Evolutionary conservation across 2,888 invertebrate species (phyloP).

Genomic region (Apodemia hepburni): DNA sequence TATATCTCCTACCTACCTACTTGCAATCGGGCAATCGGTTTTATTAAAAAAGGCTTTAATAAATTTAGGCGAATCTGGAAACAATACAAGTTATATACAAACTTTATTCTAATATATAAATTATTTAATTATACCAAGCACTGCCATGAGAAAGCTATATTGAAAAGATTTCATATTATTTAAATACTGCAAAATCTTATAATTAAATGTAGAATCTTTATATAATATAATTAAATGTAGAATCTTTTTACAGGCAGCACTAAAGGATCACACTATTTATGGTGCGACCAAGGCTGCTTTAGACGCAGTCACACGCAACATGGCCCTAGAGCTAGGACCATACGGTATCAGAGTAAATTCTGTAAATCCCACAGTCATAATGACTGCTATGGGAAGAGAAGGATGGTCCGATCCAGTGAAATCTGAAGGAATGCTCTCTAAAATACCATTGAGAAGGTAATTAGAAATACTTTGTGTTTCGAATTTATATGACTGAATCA

Average conservation of each 20-base stretch:
- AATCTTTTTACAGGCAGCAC: conserved; percentile 65
- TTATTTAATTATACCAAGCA: too few relatives aligned
- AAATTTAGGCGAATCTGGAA: too few relatives aligned
- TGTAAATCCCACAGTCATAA: conserved; percentile 93
- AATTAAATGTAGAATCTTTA: background rate
- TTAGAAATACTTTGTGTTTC: background rate
- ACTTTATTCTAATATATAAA: too few relatives aligned
- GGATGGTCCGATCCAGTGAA: conserved; percentile 89
- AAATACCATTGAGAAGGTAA: conserved; percentile 88
- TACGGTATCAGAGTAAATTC: conserved; percentile 90
- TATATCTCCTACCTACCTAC: too few relatives aligned
- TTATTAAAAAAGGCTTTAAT: too few relatives aligned
- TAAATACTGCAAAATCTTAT: too few relatives aligned
- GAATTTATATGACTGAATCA: too few relatives aligned
- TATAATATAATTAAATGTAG: background rate
- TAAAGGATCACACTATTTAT: conserved; percentile 86
- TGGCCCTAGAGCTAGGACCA: conserved; percentile 90
- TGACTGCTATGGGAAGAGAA: conserved; percentile 90
- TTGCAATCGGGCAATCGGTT: too few relatives aligned
- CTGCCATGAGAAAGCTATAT: too few relatives aligned
- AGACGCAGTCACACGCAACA: conserved; percentile 86
- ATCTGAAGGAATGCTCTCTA: conserved; percentile 82
- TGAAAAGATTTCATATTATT: too few relatives aligned
- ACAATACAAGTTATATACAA: too few relatives aligned
- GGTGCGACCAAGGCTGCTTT: conserved; percentile 90